Evolutionary conservation across 2,888 invertebrate genomes (phyloP).

Genomic region (Papilio demoleus): DNA sequence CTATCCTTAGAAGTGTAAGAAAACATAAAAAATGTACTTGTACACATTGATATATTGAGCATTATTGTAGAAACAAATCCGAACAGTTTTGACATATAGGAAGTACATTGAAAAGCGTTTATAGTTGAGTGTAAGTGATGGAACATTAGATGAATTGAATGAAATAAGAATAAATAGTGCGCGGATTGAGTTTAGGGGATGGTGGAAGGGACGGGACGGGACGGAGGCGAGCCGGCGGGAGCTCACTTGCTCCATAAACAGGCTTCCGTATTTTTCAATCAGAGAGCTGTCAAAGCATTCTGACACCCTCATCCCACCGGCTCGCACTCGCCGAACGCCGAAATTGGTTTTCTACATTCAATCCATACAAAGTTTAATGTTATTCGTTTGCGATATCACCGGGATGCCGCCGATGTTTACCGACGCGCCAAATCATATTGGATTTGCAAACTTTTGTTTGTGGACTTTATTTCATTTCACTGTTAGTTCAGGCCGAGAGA

Average conservation of each 20-base stretch:
- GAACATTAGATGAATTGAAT: constrained; percentile 40
- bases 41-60: neutral
- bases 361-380: constrained; percentile 85
- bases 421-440: constrained; percentile 83
- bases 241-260: constrained; percentile 82
- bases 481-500: constrained; percentile 80
- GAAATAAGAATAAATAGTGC: constrained; percentile 40
- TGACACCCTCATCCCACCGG: constrained; percentile 85
- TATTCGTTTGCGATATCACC: constrained; percentile 84
- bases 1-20: neutral
- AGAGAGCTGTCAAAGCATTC: constrained; percentile 85
- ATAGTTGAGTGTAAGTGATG: constrained; percentile 17
- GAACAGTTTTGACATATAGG: neutral
- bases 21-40: neutral
- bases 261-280: constrained; percentile 86
- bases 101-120: neutral
- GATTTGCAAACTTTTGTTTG: constrained; percentile 84
- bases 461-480: constrained; percentile 82
- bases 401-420: constrained; percentile 84
- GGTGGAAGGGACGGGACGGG: constrained; percentile 8
- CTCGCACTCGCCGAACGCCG: constrained; percentile 83
- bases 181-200: constrained; percentile 10
- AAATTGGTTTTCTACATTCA: constrained; percentile 85
- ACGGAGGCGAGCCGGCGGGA: constrained; percentile 49
- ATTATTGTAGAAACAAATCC: neutral